These are phyloP conservation scores for Trinectes maculatus DNA, from an alignment of 2,113 vertebrate species.

Conservation along the genomic window DNA sequence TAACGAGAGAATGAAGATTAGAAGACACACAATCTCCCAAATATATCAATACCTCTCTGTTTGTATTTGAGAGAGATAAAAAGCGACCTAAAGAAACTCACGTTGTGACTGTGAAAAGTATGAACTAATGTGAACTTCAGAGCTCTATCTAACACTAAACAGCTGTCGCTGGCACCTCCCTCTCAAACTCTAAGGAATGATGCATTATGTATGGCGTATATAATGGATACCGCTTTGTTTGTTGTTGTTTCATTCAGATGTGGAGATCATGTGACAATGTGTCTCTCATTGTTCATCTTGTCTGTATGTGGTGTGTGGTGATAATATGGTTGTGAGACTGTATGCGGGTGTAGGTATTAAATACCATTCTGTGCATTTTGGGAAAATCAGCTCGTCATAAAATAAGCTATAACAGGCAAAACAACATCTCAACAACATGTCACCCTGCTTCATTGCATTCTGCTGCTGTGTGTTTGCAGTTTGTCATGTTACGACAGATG, in stretches of 20 bases:
- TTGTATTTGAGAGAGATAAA: constrained; percentile 22
- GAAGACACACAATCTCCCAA: not conserved
- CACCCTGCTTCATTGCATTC: constrained; percentile 31
- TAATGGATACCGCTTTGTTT: constrained; percentile 24
- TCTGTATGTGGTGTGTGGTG: not conserved
- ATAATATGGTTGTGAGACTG: not conserved
- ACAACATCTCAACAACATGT: no score
- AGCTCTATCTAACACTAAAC: constrained; percentile 37
- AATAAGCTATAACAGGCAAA: not conserved
- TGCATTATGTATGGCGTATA: constrained; percentile 46
- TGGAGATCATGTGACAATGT: not conserved
- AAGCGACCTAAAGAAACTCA: not conserved
- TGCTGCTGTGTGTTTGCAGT: constrained; percentile 10
- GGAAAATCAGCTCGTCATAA: not conserved
- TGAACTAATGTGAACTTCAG: constrained; percentile 25
- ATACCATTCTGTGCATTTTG: not conserved
- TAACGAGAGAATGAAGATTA: not conserved
- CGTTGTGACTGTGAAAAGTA: not conserved
- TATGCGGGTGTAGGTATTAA: not conserved
- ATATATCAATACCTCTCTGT: constrained; percentile 20
- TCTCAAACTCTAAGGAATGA: constrained; percentile 16
- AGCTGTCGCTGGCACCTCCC: constrained; percentile 12
- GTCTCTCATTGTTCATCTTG: not conserved
- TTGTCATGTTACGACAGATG: constrained; percentile 44
- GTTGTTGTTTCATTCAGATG: not conserved